phyloP scores from a whole-genome alignment of 2,888 invertebrate species.

The Cerastis leucographa region DNA sequence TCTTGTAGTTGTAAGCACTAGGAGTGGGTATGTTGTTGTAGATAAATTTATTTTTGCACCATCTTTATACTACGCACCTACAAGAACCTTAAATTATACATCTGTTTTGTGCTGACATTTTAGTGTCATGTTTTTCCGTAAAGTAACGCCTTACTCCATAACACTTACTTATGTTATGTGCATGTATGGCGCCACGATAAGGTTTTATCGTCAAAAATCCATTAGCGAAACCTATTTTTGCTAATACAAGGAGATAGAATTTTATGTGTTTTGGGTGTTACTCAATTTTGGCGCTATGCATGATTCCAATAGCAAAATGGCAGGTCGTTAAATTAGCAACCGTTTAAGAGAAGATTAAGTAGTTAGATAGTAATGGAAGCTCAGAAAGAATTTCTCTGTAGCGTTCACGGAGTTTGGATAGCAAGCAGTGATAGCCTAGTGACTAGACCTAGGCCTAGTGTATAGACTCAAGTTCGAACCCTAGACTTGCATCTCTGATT shows the following conservation, averaged over 20 bases:
- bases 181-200: slow-evolving; percentile 46
- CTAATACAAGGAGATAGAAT: slow-evolving; percentile 23
- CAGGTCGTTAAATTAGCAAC: not conserved
- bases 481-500: no score
- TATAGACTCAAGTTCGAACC: no score
- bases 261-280: slow-evolving; percentile 4
- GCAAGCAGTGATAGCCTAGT: no score
- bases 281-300: not conserved
- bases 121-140: not conserved
- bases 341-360: not conserved
- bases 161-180: slow-evolving; percentile 6
- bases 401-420: no score
- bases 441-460: no score
- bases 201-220: slow-evolving; percentile 56
- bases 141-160: not conserved
- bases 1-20: no score
- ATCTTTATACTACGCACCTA: not conserved
- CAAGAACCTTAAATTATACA: not conserved
- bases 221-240: slow-evolving; percentile 52
- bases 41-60: not conserved
- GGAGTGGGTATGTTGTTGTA: not conserved
- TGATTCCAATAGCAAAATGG: slow-evolving; percentile 4
- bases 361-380: not conserved
- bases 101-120: not conserved
- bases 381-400: no score